Evolutionary conservation across 2,113 vertebrate species (phyloP).

Genomic region (Pionites leucogaster): DNA sequence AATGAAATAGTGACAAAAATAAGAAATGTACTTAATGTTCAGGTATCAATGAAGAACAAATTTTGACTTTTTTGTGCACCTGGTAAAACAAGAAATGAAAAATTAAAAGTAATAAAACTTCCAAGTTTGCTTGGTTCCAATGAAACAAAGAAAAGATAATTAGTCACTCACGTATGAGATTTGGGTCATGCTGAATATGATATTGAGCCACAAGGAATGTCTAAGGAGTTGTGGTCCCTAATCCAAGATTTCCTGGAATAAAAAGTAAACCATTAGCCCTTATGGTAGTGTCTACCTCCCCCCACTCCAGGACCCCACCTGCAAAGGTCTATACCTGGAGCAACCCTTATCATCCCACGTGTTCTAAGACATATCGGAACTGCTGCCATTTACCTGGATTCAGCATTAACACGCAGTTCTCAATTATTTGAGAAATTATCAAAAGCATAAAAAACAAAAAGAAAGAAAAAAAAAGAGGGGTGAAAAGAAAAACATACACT

Average conservation of each 20-base stretch:
- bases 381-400: neutral
- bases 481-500: neutral
- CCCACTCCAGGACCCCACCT: neutral
- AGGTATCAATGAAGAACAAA: neutral
- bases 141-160: neutral
- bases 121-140: neutral
- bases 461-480: neutral
- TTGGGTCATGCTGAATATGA: neutral
- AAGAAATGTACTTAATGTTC: neutral
- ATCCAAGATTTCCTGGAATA: neutral
- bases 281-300: neutral
- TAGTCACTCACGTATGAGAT: neutral
- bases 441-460: neutral
- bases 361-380: neutral
- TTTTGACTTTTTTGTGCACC: neutral
- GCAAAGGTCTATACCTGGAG: neutral
- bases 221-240: neutral
- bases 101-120: neutral
- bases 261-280: neutral
- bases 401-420: neutral
- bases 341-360: neutral
- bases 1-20: neutral
- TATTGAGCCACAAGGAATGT: neutral
- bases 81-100: neutral
- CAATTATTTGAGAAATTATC: constrained; percentile 1